Percentiles rank a stretch among this genome's conserved stretches.
These are phyloP conservation scores for Pelodiscus sinensis DNA, from an alignment of 2,113 vertebrate genomes.

Conservation along the genomic window DNA sequence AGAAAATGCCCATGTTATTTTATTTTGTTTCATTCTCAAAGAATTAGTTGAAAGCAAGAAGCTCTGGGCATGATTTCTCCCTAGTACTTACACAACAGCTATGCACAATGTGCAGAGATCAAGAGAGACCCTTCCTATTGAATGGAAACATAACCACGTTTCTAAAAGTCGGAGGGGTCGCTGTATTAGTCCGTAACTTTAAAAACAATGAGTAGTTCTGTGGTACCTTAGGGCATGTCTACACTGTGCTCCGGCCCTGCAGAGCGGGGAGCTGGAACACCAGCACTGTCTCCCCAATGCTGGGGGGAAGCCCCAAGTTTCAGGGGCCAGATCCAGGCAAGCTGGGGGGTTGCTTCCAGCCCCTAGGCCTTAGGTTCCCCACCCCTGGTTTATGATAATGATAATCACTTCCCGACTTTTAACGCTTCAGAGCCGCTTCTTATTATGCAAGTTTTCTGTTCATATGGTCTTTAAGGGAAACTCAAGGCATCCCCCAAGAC, in stretches of 20 bases:
- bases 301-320: too few species aligned
- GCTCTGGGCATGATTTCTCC: accelerated
- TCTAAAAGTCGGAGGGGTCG: background rate
- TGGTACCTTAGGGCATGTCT: too few species aligned
- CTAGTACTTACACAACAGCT: background rate
- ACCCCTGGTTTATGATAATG: conserved; percentile 40
- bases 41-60: background rate
- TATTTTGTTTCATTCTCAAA: background rate
- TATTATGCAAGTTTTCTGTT: conserved; percentile 39
- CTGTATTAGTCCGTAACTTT: too few species aligned
- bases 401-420: conserved; percentile 38
- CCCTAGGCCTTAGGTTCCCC: too few species aligned
- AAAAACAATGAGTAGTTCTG: too few species aligned
- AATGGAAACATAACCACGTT: background rate
- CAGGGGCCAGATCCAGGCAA: too few species aligned
- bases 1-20: background rate
- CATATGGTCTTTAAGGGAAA: conserved; percentile 48
- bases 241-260: too few species aligned
- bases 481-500: background rate
- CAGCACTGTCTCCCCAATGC: too few species aligned
- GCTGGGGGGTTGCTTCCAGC: too few species aligned
- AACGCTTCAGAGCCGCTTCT: conserved; percentile 39
- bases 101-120: background rate
- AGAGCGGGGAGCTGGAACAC: too few species aligned
- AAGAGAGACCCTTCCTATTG: background rate